These are phyloP conservation scores for Halcyon leucocephala DNA, from an alignment of 2,797 vertebrate species.

Conservation along the genomic window DNA sequence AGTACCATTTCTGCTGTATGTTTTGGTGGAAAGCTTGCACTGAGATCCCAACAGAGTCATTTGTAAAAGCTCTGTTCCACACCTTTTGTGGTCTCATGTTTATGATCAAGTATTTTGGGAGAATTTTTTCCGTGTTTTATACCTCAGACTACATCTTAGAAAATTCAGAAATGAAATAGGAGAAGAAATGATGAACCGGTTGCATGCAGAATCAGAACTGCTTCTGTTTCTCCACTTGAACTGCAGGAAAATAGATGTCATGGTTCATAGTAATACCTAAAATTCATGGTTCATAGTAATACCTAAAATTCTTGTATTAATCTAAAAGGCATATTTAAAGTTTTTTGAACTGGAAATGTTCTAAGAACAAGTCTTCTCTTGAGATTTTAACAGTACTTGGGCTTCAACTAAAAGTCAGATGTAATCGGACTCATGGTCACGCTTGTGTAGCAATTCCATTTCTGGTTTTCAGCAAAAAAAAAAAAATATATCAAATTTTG, in stretches of 20 bases:
- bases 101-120: constrained; percentile 19
- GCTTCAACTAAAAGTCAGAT: background rate
- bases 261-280: background rate
- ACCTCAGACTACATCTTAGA: background rate
- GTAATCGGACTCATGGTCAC: background rate
- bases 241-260: background rate
- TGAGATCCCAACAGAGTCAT: background rate
- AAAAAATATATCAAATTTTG: background rate
- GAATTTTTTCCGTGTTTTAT: background rate
- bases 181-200: background rate
- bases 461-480: background rate
- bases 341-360: background rate
- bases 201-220: background rate
- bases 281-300: background rate
- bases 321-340: background rate
- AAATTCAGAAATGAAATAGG: background rate
- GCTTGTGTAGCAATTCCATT: background rate
- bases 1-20: background rate
- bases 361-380: background rate
- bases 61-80: background rate
- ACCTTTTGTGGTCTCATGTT: background rate
- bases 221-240: background rate
- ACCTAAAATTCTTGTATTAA: background rate
- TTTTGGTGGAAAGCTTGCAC: constrained; percentile 38
- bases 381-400: background rate